Percentiles rank a stretch among this genome's conserved stretches.
These are phyloP conservation scores for Rhagium mordax DNA, from an alignment of 2,888 invertebrate genomes.

Conservation along the genomic window DNA sequence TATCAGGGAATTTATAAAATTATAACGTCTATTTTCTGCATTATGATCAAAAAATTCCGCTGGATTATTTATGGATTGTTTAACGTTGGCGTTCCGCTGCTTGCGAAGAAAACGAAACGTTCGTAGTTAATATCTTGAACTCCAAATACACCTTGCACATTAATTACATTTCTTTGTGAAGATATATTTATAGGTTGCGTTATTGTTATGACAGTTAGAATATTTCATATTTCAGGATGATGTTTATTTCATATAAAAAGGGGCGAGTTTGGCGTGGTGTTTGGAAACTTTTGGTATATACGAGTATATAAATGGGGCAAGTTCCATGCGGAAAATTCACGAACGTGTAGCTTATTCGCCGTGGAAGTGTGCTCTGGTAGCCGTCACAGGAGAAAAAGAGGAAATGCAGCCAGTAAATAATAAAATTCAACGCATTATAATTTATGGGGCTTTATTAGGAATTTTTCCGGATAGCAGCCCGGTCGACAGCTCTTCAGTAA, in stretches of 20 bases:
- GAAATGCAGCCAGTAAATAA: slow-evolving; percentile 21
- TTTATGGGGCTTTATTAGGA: slow-evolving; percentile 16
- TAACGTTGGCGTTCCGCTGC: too few relatives aligned
- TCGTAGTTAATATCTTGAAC: neutral
- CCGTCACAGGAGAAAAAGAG: slow-evolving; percentile 23
- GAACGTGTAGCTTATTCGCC: slow-evolving; percentile 33
- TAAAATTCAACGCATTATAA: slow-evolving; percentile 21
- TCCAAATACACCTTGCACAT: neutral
- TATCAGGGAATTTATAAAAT: neutral
- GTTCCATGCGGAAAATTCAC: slow-evolving; percentile 21
- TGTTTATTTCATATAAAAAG: neutral
- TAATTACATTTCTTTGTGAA: neutral
- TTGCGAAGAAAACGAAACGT: neutral
- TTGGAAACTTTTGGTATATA: neutral
- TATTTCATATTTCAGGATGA: neutral
- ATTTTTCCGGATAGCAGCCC: slow-evolving; percentile 12
- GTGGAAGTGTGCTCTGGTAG: slow-evolving; percentile 39
- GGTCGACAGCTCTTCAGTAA: neutral
- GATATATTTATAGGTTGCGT: neutral
- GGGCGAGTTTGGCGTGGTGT: neutral
- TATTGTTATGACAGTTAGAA: neutral
- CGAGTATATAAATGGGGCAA: neutral
- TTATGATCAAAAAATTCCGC: neutral
- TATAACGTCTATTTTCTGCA: too few relatives aligned
- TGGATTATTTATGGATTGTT: neutral